These are phyloP conservation scores for Anseranas semipalmata DNA, from an alignment of 2,113 vertebrate genomes.

Conservation along the genomic window DNA sequence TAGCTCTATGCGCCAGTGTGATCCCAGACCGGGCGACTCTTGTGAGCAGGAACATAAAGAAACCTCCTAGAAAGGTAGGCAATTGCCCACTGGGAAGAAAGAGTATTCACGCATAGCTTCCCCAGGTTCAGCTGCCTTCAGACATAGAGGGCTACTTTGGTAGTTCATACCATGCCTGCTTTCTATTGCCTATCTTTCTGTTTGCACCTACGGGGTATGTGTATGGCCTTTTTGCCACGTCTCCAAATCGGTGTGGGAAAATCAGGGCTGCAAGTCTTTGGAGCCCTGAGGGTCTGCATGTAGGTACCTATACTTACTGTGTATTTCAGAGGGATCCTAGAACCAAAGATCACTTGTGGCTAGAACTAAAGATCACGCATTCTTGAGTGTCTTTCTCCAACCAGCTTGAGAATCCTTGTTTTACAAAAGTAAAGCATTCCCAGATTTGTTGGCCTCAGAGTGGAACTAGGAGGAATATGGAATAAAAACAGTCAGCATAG, in stretches of 20 bases:
- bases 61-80: not conserved
- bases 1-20: not conserved
- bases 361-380: rapidly evolving
- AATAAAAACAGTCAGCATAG: not conserved
- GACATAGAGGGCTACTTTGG: not conserved
- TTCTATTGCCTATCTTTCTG: not conserved
- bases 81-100: not conserved
- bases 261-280: not conserved
- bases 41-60: not conserved
- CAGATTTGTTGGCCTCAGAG: not conserved
- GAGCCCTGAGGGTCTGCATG: not conserved
- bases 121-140: not conserved
- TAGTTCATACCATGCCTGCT: not conserved
- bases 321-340: not conserved
- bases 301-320: not conserved
- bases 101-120: not conserved
- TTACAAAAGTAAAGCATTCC: not conserved
- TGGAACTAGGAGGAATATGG: not conserved
- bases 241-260: not conserved
- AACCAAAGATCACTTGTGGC: not conserved
- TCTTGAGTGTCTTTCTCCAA: not conserved
- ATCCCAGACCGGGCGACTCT: not conserved
- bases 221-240: not conserved
- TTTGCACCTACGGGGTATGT: not conserved
- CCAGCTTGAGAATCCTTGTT: not conserved